Conservation (phyloP, 2,113 vertebrate species). For the Daubentonia madagascariensis region DNA sequence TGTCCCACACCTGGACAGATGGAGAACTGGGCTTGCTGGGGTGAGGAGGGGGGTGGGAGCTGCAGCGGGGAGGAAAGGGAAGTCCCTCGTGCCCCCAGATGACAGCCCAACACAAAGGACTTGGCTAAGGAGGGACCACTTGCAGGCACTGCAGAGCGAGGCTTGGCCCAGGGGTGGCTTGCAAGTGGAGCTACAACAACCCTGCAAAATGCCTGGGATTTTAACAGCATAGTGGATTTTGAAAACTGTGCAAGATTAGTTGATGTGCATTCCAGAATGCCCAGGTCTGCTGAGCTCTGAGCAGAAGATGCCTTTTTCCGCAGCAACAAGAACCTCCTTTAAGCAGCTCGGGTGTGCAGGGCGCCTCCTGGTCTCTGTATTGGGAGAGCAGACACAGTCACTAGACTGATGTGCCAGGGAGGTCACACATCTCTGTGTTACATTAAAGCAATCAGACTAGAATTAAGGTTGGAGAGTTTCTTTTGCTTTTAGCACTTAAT, state of each 20-base stretch:
- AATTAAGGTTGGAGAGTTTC: too few relatives aligned
- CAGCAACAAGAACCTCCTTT: background rate
- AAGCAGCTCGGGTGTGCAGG: background rate
- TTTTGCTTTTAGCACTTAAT: background rate
- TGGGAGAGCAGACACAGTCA: background rate
- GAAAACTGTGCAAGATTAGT: fast-evolving
- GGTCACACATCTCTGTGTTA: background rate
- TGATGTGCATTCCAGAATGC: fast-evolving
- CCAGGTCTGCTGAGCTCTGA: background rate
- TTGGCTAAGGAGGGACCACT: background rate
- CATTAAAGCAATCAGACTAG: background rate
- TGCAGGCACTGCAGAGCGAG: background rate
- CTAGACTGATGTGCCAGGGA: background rate
- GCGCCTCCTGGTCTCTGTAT: background rate
- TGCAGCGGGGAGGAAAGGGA: background rate
- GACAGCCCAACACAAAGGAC: background rate
- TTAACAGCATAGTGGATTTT: fast-evolving
- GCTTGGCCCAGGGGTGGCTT: background rate
- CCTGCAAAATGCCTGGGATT: fast-evolving
- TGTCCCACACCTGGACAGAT: background rate
- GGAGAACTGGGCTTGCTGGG: background rate
- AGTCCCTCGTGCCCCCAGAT: fast-evolving
- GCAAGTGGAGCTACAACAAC: fast-evolving
- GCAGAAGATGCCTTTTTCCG: background rate
- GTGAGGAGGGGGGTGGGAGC: background rate